Conservation (phyloP, 2,888 invertebrate species). For the Pediacus dermestoides region DNA sequence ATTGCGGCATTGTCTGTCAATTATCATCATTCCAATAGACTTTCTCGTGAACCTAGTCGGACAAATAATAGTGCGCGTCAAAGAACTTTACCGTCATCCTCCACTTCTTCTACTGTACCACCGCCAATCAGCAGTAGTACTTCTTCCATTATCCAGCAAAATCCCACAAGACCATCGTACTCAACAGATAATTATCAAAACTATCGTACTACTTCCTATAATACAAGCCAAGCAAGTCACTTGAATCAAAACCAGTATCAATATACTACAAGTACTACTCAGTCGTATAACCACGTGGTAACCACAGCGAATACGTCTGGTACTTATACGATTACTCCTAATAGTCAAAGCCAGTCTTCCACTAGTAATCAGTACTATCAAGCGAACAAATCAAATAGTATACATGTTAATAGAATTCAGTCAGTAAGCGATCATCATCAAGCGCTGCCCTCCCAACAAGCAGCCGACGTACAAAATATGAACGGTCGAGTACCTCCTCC, state of each 20-base stretch:
- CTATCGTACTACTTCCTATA: conserved; percentile 15
- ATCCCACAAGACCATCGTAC: conserved; percentile 22
- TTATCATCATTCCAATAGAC: conserved; percentile 51
- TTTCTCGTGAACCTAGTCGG: conserved; percentile 37
- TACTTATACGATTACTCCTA: conserved; percentile 35
- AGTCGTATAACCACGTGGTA: conserved; percentile 29
- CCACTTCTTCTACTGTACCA: conserved; percentile 20
- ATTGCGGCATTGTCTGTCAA: conserved; percentile 51
- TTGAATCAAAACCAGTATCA: conserved; percentile 23
- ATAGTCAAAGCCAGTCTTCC: conserved; percentile 42
- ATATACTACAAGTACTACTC: conserved; percentile 36
- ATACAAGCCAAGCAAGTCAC: conserved; percentile 20
- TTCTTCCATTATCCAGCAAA: conserved; percentile 23
- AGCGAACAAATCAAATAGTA: conserved; percentile 15
- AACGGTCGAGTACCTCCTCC: conserved; percentile 30
- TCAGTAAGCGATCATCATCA: conserved; percentile 19
- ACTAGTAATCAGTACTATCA: conserved; percentile 43
- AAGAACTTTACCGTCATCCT: conserved; percentile 15
- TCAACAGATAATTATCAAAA: conserved; percentile 18
- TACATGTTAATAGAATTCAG: not conserved
- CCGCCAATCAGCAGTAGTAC: conserved; percentile 24
- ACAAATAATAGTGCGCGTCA: conserved; percentile 23
- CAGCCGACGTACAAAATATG: conserved; percentile 18
- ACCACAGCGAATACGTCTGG: conserved; percentile 40
- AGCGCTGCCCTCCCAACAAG: conserved; percentile 14